Percentiles rank a stretch among this genome's conserved stretches.
These are phyloP conservation scores for Steatocranus sp. DNA, from an alignment of 2,797 vertebrate genomes.

Conservation along the genomic window DNA sequence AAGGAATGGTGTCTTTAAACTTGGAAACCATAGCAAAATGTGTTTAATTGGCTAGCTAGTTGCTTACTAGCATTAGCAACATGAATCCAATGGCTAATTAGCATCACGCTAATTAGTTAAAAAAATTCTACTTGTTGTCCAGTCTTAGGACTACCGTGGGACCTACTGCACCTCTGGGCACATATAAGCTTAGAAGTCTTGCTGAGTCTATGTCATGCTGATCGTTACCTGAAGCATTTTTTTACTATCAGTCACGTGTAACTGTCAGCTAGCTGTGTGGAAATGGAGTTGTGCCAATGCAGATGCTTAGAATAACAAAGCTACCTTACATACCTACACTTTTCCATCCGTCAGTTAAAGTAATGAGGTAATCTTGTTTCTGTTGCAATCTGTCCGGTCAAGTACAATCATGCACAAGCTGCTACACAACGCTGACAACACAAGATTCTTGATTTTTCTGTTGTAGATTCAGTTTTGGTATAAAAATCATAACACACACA, in stretches of 20 bases:
- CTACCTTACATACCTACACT: not conserved
- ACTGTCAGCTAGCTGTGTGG: not conserved
- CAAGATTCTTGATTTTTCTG: not conserved
- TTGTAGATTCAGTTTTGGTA: not conserved
- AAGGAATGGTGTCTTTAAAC: not conserved
- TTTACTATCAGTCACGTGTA: not conserved
- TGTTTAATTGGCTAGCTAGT: not conserved
- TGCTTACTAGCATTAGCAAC: not conserved
- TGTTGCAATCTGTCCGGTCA: not conserved
- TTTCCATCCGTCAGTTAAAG: not conserved
- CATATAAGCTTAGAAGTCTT: not conserved
- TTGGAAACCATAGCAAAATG: not conserved
- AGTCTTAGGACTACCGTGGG: not conserved
- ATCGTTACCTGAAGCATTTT: not conserved
- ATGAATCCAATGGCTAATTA: not conserved
- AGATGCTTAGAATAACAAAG: not conserved
- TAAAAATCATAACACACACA: not conserved
- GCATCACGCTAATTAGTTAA: rapidly evolving
- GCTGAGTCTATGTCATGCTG: not conserved
- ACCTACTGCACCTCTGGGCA: not conserved
- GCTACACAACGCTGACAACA: not conserved
- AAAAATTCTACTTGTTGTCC: not conserved
- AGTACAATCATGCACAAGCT: not conserved
- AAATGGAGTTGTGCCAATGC: not conserved
- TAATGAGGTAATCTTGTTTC: not conserved